A percentile compares a stretch with the other conserved stretches of the same genome.
These are phyloP conservation scores for Antrozous pallidus DNA, from an alignment of 2,797 vertebrate species.

Conservation along the genomic window DNA sequence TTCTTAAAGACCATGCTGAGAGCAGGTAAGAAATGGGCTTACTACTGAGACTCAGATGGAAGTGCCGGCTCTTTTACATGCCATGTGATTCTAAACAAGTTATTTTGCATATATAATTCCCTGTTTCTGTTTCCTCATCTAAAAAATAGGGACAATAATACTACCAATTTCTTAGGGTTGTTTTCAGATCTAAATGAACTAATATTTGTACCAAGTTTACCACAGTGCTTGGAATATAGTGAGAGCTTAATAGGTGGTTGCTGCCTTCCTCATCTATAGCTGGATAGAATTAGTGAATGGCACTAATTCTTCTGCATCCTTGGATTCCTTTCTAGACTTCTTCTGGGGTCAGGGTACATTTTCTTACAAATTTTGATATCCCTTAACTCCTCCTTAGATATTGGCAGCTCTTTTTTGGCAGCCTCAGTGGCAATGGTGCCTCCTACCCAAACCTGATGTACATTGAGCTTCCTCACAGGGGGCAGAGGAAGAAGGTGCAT, in stretches of 20 bases:
- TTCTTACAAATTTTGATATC: conserved; percentile 18
- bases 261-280: not conserved
- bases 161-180: not conserved
- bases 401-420: conserved; percentile 47
- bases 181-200: not conserved
- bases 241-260: not conserved
- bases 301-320: not conserved
- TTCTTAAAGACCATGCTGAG: not conserved
- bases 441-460: conserved; percentile 62
- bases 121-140: not conserved
- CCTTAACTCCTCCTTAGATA: not conserved
- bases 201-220: not conserved
- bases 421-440: not conserved
- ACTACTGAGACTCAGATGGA: not conserved
- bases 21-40: not conserved
- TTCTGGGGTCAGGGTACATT: not conserved
- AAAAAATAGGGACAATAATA: not conserved
- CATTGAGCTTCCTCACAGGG: conserved; percentile 38
- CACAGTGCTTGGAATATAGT: not conserved
- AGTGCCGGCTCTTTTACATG: not conserved
- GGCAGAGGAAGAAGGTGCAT: conserved; percentile 64
- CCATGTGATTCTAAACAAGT: not conserved
- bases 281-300: not conserved
- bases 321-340: not conserved
- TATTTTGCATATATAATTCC: not conserved